Percentiles rank a stretch among this genome's conserved stretches.
Evolutionary conservation across 2,797 vertebrate species (phyloP).

Genomic region (Gymnopithys bicolor): DNA sequence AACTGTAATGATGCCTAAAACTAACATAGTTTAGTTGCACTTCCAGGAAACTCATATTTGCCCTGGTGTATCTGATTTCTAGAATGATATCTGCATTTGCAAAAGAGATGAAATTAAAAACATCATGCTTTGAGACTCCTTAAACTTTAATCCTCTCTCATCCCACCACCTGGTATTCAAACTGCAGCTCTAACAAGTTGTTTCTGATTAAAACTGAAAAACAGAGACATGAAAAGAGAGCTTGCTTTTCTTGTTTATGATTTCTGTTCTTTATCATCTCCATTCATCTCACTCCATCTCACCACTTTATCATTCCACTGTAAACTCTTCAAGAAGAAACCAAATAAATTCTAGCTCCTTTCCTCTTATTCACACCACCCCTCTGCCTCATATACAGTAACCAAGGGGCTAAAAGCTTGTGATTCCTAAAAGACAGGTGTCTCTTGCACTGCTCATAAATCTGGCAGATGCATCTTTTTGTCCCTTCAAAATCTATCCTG

Average conservation of each 20-base stretch:
- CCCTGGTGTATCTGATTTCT: not conserved
- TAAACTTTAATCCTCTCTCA: not conserved
- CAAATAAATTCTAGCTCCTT: not conserved
- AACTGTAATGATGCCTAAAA: not conserved
- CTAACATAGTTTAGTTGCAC: not conserved
- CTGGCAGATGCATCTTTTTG: not conserved
- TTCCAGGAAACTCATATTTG: not conserved
- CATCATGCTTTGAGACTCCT: not conserved
- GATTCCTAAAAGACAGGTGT: not conserved
- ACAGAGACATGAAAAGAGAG: not conserved
- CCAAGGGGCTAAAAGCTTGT: not conserved
- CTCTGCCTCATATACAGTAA: not conserved
- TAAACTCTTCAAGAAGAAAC: not conserved
- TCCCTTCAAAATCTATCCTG: not conserved
- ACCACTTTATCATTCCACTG: not conserved
- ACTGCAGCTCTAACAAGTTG: not conserved
- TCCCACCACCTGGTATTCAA: not conserved
- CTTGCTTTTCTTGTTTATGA: not conserved
- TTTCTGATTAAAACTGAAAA: not conserved
- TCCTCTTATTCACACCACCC: not conserved
- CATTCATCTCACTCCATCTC: not conserved
- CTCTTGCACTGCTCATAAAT: not conserved
- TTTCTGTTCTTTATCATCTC: not conserved
- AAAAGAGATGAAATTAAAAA: not conserved
- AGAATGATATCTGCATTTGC: not conserved